These are phyloP conservation scores for Drosophila bunnanda DNA, from an alignment of 2,888 invertebrate species.

Conservation along the genomic window DNA sequence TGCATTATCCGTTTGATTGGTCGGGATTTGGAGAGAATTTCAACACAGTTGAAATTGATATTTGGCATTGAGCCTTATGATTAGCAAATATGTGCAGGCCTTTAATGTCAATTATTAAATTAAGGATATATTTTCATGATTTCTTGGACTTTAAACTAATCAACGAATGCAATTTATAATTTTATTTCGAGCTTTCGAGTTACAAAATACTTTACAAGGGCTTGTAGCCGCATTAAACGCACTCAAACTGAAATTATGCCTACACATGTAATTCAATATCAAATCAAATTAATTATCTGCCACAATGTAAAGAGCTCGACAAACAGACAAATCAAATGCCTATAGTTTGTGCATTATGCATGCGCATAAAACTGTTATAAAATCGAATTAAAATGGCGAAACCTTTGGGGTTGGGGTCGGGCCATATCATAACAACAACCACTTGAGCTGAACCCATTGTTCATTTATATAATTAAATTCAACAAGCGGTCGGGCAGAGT, in stretches of 20 bases:
- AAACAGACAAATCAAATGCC: constrained; percentile 40
- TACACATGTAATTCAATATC: constrained; percentile 45
- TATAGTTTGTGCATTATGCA: constrained; percentile 13
- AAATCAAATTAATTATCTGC: constrained; percentile 62
- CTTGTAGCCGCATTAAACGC: constrained; percentile 13
- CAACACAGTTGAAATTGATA: constrained; percentile 6
- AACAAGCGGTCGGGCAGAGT: constrained; percentile 52
- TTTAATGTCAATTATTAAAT: neutral
- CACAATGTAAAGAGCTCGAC: constrained; percentile 23
- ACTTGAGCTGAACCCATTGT: constrained; percentile 42
- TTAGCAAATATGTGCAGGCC: neutral
- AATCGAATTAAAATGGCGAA: constrained; percentile 57
- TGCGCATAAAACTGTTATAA: constrained; percentile 37
- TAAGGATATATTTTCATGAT: too few relatives aligned
- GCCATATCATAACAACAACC: constrained; percentile 16
- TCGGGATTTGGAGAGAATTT: constrained; percentile 2
- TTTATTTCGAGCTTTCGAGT: constrained; percentile 8
- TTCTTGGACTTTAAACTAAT: too few relatives aligned
- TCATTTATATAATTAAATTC: constrained; percentile 63
- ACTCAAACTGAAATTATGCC: constrained; percentile 43
- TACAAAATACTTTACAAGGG: neutral
- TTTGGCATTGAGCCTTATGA: constrained; percentile 13
- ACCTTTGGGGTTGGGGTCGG: constrained; percentile 24
- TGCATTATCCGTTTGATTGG: constrained; percentile 1
- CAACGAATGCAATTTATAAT: neutral